Evolutionary conservation across 2,113 vertebrate genomes (phyloP), one percentile per base, ranked within the genome.

Genomic region (Marmota flaviventris): DNA sequence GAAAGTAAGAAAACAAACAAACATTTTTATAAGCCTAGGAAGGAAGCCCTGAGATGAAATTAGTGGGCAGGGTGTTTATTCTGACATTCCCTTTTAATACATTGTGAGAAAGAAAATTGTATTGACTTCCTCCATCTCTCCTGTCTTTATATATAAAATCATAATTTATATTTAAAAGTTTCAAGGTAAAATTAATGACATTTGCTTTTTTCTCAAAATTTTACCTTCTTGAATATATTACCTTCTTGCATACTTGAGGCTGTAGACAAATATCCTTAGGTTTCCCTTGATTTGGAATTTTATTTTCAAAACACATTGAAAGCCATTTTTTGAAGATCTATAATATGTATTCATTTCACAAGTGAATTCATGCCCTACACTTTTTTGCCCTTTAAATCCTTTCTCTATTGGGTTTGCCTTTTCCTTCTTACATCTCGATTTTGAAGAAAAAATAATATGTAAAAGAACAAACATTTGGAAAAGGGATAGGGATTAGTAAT

Each of bases 401-500:
- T 92, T 81, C 5, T 83, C 3, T 86, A 27, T 65, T 90, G n/a
- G 1, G 42, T 67, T 89, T 95, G 39, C 37, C 29, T 77, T 76
- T 96, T 76, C 53, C 29, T 90, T 81, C 24, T 39, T 86, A 51
- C 9, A 61, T 73, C 45, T 97, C 17, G 39, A 39, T 76, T 93
- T 84, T 58, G 51, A 73, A 69, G 34, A 29, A 51, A 58, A n/a
- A 24, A 85, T 16, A 37, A 42, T 29, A 18, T 27, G n/a, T 11
- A 95, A 89, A 53, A 82, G 29, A 96, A 90, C 9, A 97, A 97
- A 81, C 6, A 95, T 97, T 98, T 98, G 87, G 94, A 53, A 95
- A 97, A 97, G 4, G 2, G 29, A 67, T 4, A 90, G 82, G 95
- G 12, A 94, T 95, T 95, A 91, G 45, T 94, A 75, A 96, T 94